phyloP scores from a whole-genome alignment of 2,888 invertebrate genomes.

The Pachymerium ferrugineum region DNA sequence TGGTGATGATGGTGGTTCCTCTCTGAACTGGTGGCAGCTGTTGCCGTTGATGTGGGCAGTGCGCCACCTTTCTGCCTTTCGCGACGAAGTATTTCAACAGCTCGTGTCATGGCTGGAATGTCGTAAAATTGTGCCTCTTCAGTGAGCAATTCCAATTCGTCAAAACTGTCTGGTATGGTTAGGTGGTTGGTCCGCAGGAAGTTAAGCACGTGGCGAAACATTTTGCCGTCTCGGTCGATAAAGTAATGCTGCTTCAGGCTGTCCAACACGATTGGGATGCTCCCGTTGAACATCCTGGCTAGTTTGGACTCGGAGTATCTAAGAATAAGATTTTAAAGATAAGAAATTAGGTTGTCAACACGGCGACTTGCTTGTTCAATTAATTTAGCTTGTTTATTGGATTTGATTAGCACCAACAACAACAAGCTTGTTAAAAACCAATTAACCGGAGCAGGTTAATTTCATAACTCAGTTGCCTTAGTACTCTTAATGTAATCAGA shows the following conservation, averaged over 20 bases:
- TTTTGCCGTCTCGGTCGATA: slow-evolving; percentile 94
- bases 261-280: slow-evolving; percentile 90
- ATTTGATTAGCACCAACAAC: not conserved
- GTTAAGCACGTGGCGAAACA: slow-evolving; percentile 96
- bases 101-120: slow-evolving; percentile 55
- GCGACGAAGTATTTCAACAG: slow-evolving; percentile 40
- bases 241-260: slow-evolving; percentile 97
- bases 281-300: slow-evolving; percentile 89
- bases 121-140: slow-evolving; percentile 91
- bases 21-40: not conserved
- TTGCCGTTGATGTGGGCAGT: not conserved
- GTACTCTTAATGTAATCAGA: no score
- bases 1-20: slow-evolving; percentile 22
- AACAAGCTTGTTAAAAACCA: not conserved
- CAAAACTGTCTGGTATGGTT: slow-evolving; percentile 78
- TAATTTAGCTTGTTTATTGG: not conserved
- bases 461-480: no score
- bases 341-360: not conserved
- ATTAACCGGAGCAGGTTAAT: not conserved
- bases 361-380: not conserved
- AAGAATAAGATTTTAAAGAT: slow-evolving; percentile 40
- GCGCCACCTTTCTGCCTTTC: slow-evolving; percentile 35
- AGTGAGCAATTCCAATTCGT: slow-evolving; percentile 75
- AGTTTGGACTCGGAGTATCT: slow-evolving; percentile 89
- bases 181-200: slow-evolving; percentile 88